Evolutionary conservation across 1,140 invertebrate species (phyloP), one percentile per base, ranked within the genome.

Genomic region (Mylabris phalerata): DNA sequence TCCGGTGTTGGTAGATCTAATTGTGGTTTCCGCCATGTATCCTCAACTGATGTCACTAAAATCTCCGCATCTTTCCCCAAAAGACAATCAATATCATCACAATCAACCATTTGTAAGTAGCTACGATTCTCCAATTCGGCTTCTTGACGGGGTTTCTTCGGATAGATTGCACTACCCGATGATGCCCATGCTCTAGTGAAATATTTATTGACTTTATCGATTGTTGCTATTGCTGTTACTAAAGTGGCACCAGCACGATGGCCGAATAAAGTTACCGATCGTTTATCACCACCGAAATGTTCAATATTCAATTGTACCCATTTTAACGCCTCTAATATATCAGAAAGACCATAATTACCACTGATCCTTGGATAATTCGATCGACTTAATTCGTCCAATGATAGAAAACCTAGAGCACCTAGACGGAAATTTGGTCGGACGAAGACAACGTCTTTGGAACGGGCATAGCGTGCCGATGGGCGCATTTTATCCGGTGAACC

Each of bases 321-420:
- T 48, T 84, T 79, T 1, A 95, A 75, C 1, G 83, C 89, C 2
- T 81, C 80, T 4, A 92, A 70, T 11, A 93, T 82, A 66, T 95
- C 92, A 3, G 86, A 87, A 0, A 93, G 76, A 0, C 86, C 92
- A 68, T 93, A 93, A 67, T 94, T 93, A n/a, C 91, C 91, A 0
- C 90, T 90, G 1, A 84, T 86, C 4, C 75, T 79, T 0, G 87
- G 86, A 71, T 89, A 84, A 13, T 82, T 79, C 0, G 83, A 75
- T 59, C 85, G 79, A 0, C 87, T 84, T 0, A 93, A 69, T 1
- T 82, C 76, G 40, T 88, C 84, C 0, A 85, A 72, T 0, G 89
- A 82, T 2, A 93, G 74, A 69, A 93, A 93, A 6, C 91, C 91
- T 11, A 93, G 83, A 9, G 85, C 76, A 2, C 88, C 89, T 44